Evolutionary conservation across 2,888 invertebrate species (phyloP).

Genomic region (Acronicta alni): DNA sequence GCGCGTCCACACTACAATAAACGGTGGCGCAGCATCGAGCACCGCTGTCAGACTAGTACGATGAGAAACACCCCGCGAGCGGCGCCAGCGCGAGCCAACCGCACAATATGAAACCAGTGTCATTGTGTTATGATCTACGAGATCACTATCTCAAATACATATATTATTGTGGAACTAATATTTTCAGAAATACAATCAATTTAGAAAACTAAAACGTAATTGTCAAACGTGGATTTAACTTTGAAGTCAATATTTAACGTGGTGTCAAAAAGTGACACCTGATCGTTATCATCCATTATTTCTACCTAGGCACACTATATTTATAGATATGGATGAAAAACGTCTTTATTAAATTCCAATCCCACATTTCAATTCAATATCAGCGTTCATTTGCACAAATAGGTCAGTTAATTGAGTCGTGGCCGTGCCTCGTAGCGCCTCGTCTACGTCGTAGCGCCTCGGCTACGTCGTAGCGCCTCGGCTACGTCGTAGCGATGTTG

Average conservation of each 20-base stretch:
- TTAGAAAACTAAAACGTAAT: too few species aligned
- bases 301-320: too few species aligned
- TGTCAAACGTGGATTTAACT: too few species aligned
- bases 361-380: constrained; percentile 8
- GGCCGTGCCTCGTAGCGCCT: constrained; percentile 15
- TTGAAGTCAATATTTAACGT: too few species aligned
- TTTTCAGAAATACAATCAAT: too few species aligned
- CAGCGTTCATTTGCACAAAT: constrained; percentile 24
- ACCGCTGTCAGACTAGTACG: constrained; percentile 6
- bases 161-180: too few species aligned
- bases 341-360: constrained; percentile 1
- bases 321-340: background rate
- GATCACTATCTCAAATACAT: background rate
- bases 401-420: constrained; percentile 29
- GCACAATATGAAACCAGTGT: background rate
- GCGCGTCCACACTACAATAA: constrained; percentile 20
- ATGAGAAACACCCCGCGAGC: constrained; percentile 9
- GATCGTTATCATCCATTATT: too few species aligned
- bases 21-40: constrained; percentile 13
- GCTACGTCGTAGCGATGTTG: constrained; percentile 33
- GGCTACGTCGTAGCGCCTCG: constrained; percentile 22
- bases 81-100: background rate
- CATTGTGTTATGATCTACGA: background rate
- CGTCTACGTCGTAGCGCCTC: constrained; percentile 21
- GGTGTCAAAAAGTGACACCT: too few species aligned